Conservation (phyloP, 2,113 vertebrate species). For the Poeciliopsis turrubarensis region DNA sequence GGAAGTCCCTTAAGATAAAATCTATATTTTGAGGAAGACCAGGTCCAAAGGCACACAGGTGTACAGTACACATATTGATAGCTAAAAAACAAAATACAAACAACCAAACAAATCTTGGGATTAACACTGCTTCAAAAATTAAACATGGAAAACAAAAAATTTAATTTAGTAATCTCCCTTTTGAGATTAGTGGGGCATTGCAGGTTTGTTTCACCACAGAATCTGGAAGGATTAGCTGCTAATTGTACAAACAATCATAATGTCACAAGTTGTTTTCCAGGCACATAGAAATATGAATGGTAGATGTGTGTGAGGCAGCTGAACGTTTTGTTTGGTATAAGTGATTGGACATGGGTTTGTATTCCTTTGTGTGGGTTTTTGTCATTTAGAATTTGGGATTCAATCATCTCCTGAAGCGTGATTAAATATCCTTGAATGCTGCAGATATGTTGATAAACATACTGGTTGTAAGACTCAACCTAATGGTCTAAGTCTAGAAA, state of each 20-base stretch:
- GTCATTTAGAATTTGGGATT: conserved; percentile 33
- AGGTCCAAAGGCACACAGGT: neutral
- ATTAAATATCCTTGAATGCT: too few relatives aligned
- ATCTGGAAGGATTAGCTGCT: conserved; percentile 6
- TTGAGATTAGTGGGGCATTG: conserved; percentile 24
- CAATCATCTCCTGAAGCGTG: conserved; percentile 14
- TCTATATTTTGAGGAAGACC: too few relatives aligned
- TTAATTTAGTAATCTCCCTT: conserved; percentile 15
- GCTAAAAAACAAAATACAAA: too few relatives aligned
- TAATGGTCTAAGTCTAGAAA: too few relatives aligned
- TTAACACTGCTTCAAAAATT: neutral
- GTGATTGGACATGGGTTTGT: conserved; percentile 7
- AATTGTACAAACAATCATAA: neutral
- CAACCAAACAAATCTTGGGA: too few relatives aligned
- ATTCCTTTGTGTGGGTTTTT: neutral
- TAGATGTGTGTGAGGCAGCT: conserved; percentile 27
- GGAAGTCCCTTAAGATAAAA: too few relatives aligned
- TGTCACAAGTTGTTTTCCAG: neutral
- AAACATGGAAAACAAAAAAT: neutral
- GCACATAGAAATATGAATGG: conserved; percentile 13
- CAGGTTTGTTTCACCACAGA: conserved; percentile 33
- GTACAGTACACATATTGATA: too few relatives aligned
- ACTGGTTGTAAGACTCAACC: too few relatives aligned
- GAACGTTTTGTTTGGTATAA: conserved; percentile 10
- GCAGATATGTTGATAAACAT: too few relatives aligned